Base-by-base conservation (phyloP, 2,888 invertebrate genomes). In the Zygaena filipendulae region DNA sequence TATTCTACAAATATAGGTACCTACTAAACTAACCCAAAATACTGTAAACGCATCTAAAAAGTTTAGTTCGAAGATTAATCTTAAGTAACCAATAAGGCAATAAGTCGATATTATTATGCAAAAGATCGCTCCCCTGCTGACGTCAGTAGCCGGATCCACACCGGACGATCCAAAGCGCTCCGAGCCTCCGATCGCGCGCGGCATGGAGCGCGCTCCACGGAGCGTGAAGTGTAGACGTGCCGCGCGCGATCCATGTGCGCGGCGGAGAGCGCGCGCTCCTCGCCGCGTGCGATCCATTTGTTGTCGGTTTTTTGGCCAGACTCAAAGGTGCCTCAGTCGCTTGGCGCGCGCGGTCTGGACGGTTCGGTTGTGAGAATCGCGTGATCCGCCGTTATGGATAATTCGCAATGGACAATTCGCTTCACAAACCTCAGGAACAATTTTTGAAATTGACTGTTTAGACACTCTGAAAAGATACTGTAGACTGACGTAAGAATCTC, bases 301-400 rank as follows among this genome's bases (percentile, higher is more conserved):
- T 35, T 38, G 38, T 40, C 38, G 40, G 40, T 41, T 39, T 39
- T 39, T 39, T 36, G 30, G 18, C 23, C 36, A 32, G 9, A 25
- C 35, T 22, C 36, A 39, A 39, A 40, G 36, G 35, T 7, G 42
- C 33, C 40, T 42, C 29, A 29, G 30, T 23, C 19, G 28, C 23
- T 35, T 39, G 27, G 24, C 31, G 27, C 30, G 31, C 27, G 41
- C 41, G 22, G 32, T 38, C 7, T 32, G 32, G 35, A 32, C 37
- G 34, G 25, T 30, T 25, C n/a, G n/a, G n/a, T 27, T 25, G 29
- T 29, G 29, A 16, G 25, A 21, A 24, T 29, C 34, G 37, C 26
- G 25, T 23, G 37, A 34, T 32, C 34, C 25, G 25, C 19, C 32
- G 23, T 6, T 16, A 16, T 16, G 16, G n/a, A n/a, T n/a, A n/a